Percentiles rank a stretch among this genome's conserved stretches.
Evolutionary conservation across 2,113 vertebrate species (phyloP).

Genomic region (Apteryx mantelli): DNA sequence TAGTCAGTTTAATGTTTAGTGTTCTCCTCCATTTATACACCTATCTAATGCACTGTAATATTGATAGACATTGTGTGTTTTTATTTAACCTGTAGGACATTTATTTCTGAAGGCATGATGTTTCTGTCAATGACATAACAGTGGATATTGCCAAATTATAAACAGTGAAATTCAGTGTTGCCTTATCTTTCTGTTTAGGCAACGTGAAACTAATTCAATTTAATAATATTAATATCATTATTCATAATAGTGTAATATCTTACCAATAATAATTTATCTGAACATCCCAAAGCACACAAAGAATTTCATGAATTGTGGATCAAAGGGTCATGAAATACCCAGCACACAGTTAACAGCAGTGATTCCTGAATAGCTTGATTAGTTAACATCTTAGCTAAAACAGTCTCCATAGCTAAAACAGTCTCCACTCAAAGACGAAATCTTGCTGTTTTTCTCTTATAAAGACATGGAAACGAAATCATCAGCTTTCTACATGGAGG

Average conservation of each 20-base stretch:
- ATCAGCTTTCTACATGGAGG: background rate
- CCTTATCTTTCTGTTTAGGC: background rate
- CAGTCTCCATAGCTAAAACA: background rate
- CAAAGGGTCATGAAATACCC: background rate
- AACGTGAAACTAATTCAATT: background rate
- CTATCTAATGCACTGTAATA: background rate
- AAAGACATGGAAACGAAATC: background rate
- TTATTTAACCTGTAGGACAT: background rate
- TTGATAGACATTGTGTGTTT: background rate
- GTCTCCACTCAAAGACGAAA: background rate
- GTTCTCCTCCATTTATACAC: background rate
- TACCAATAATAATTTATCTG: background rate
- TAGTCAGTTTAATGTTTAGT: background rate
- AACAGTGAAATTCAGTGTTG: background rate
- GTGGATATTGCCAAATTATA: background rate
- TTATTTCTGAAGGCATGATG: background rate
- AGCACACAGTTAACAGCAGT: background rate
- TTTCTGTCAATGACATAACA: background rate
- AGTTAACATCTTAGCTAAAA: background rate
- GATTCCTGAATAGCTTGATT: background rate
- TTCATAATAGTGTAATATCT: background rate
- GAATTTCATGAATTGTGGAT: background rate
- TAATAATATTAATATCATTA: background rate
- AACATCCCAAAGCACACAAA: background rate
- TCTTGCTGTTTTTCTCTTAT: background rate